These are phyloP conservation scores for Sialis lutaria DNA, from an alignment of 2,888 invertebrate genomes.

Conservation along the genomic window DNA sequence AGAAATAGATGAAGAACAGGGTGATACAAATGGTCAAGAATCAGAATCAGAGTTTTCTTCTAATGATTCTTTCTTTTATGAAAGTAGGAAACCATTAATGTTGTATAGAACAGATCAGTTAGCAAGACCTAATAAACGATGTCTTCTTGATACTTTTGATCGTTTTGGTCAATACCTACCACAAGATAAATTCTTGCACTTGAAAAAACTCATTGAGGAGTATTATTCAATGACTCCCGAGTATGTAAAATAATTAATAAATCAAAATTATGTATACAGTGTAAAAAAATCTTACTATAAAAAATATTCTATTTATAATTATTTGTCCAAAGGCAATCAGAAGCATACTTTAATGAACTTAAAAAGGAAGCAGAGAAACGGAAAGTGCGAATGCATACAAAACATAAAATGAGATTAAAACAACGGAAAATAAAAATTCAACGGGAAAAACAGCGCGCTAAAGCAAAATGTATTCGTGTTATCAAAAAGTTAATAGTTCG, in stretches of 20 bases:
- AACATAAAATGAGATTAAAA: slow-evolving; percentile 13
- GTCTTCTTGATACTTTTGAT: slow-evolving; percentile 33
- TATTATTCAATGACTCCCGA: slow-evolving; percentile 33
- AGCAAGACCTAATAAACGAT: slow-evolving; percentile 31
- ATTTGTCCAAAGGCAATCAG: slow-evolving; percentile 31
- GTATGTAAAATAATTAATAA: slow-evolving; percentile 16
- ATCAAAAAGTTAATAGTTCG: slow-evolving; percentile 16
- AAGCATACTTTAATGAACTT: slow-evolving; percentile 35
- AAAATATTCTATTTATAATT: too few relatives aligned
- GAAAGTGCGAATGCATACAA: slow-evolving; percentile 8
- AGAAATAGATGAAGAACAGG: neutral
- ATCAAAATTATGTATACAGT: neutral
- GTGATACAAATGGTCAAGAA: too few relatives aligned
- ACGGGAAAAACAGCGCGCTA: slow-evolving; percentile 10
- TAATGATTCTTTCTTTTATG: too few relatives aligned
- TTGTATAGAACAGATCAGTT: slow-evolving; percentile 30
- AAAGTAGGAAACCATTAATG: too few relatives aligned
- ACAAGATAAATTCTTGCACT: slow-evolving; percentile 29
- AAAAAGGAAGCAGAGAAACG: slow-evolving; percentile 10
- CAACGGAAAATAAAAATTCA: slow-evolving; percentile 12
- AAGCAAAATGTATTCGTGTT: slow-evolving; percentile 11
- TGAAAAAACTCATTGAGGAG: slow-evolving; percentile 36
- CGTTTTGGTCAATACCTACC: slow-evolving; percentile 31
- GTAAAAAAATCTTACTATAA: too few relatives aligned
- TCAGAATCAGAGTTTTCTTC: too few relatives aligned